Percentiles rank a stretch among this genome's conserved stretches.
Evolutionary conservation across 2,888 invertebrate species (phyloP).

Genomic region (Beris morrisii): DNA sequence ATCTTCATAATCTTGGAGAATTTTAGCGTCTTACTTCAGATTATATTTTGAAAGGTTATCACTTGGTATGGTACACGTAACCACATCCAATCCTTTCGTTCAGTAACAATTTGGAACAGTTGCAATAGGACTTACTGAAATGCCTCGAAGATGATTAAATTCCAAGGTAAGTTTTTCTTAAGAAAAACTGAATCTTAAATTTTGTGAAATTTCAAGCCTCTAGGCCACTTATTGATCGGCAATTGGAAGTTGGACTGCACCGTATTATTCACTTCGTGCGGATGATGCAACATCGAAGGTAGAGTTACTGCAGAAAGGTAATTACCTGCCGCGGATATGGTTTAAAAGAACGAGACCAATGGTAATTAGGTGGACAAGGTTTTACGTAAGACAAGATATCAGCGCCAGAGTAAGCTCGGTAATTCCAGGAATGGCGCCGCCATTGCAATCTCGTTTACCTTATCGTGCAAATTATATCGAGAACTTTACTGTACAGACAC

Average conservation of each 20-base stretch:
- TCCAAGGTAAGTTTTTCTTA: too few relatives aligned
- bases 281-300: conserved; percentile 21
- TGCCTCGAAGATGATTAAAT: too few relatives aligned
- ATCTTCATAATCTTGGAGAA: too few relatives aligned
- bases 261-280: not conserved
- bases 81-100: too few relatives aligned
- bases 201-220: conserved; percentile 17
- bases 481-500: too few relatives aligned
- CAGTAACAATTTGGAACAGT: too few relatives aligned
- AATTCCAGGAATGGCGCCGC: conserved; percentile 11
- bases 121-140: too few relatives aligned
- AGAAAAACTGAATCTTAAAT: conserved; percentile 7
- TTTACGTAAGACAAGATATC: conserved; percentile 5
- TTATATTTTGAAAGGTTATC: too few relatives aligned
- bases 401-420: not conserved
- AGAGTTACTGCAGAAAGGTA: conserved; percentile 20
- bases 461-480: too few relatives aligned
- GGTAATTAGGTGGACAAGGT: conserved; percentile 18
- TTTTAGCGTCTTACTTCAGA: too few relatives aligned
- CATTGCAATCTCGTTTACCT: too few relatives aligned
- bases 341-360: conserved; percentile 5
- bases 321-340: not conserved
- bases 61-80: too few relatives aligned
- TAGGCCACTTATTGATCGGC: conserved; percentile 23
- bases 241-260: conserved; percentile 1